These are phyloP conservation scores for Oreotragus oreotragus DNA, from an alignment of 2,113 vertebrate species.

Conservation along the genomic window DNA sequence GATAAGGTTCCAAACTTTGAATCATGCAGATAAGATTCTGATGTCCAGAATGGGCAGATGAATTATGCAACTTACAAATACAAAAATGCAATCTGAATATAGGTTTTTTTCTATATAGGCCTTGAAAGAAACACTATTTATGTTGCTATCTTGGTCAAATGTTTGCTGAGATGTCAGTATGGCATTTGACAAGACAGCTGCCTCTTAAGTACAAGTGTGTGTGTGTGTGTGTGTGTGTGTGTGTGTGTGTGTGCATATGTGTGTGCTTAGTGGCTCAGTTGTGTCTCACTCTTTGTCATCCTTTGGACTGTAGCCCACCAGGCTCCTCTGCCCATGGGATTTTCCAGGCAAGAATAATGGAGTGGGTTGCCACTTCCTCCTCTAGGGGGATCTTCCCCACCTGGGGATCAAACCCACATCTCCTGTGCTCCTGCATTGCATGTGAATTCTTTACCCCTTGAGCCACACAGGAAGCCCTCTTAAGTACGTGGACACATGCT, in stretches of 20 bases:
- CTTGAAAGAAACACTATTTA: not conserved
- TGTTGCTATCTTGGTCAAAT: not conserved
- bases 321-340: not conserved
- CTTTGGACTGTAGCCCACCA: not conserved
- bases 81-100: not conserved
- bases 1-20: not conserved
- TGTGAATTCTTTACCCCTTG: not conserved
- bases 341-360: not conserved
- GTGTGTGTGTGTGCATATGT: no score
- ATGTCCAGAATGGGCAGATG: not conserved
- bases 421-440: not conserved
- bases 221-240: not conserved
- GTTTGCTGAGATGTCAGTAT: not conserved
- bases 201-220: not conserved
- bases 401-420: not conserved
- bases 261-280: fast-evolving
- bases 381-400: not conserved
- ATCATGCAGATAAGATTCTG: not conserved
- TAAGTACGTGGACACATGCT: not conserved
- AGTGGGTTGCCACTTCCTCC: not conserved
- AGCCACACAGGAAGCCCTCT: not conserved
- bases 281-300: not conserved
- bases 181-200: not conserved
- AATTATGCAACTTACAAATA: not conserved
- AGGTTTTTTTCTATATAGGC: not conserved